Base-by-base conservation (phyloP, 2,888 invertebrate genomes). In the Dinocampus coccinellae region DNA sequence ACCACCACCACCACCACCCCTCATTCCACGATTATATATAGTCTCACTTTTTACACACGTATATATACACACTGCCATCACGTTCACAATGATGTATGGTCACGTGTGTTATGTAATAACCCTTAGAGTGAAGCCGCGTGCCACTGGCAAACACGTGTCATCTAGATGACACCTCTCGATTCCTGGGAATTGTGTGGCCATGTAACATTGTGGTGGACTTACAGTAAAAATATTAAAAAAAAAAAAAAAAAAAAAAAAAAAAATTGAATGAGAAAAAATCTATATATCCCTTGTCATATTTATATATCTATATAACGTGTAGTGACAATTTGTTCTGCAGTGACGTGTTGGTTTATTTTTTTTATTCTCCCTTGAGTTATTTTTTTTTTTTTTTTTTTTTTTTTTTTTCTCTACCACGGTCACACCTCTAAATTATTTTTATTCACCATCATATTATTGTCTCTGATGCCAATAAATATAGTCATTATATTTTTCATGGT, bases 41-140 rank as follows among this genome's bases (percentile, higher is more conserved):
- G 74, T 75, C 75, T 76, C 77, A 77, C 77, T 77, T 77, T 76
- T 70, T n/a, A n/a, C n/a, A 68, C 77, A 76, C 75, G 73, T 70
- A 69, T 73, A 69, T 72, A 47, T 47, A 7, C 16, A 47, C 16
- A 16, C 16, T 9, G 47, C 16, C 16, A n/a, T 7, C 47, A 16
- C 47, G 76, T 74, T 72, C 74, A 77, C 80, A 79, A 79, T 79
- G 78, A 77, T 77, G 77, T 71, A 47, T 47, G 78, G 81, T 79
- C 80, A 79, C 80, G 81, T 80, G 81, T 76, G 47, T 47, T 47
- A 47, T n/a, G n/a, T 77, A 78, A 78, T 75, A 77, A 78, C 74
- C 73, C 67, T 58, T 69, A 70, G 75, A 74, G 62, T 65, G 57
- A 69, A 36, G 74, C 75, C 75, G 71, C 74, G 78, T 78, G 77